phyloP scores from a whole-genome alignment of 2,888 invertebrate genomes.

The Drosophila stalkeri region DNA sequence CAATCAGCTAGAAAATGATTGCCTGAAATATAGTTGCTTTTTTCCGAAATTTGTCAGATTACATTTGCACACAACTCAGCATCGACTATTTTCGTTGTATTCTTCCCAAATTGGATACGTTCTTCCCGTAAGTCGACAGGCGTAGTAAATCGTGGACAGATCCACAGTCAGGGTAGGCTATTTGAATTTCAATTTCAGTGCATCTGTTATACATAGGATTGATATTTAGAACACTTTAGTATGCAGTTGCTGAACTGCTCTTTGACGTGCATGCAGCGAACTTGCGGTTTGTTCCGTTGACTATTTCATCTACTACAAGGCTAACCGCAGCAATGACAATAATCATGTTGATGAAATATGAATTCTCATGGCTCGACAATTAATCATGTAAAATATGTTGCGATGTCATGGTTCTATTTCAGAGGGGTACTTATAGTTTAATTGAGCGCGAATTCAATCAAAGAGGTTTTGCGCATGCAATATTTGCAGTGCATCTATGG shows the following conservation, averaged over 20 bases:
- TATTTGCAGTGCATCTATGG: background rate
- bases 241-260: background rate
- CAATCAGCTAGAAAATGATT: slow-evolving; percentile 51
- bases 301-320: background rate
- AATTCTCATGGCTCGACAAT: slow-evolving; percentile 59
- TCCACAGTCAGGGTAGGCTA: background rate
- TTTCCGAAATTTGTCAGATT: slow-evolving; percentile 75
- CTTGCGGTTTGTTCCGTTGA: background rate
- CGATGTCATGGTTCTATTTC: slow-evolving; percentile 43
- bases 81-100: slow-evolving; percentile 32
- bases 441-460: slow-evolving; percentile 44
- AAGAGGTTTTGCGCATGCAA: slow-evolving; percentile 36
- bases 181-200: slow-evolving; percentile 25
- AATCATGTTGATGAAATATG: slow-evolving; percentile 39
- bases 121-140: slow-evolving; percentile 71
- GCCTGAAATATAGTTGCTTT: slow-evolving; percentile 24
- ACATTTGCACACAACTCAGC: slow-evolving; percentile 75
- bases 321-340: slow-evolving; percentile 64
- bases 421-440: slow-evolving; percentile 64
- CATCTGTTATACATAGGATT: slow-evolving; percentile 41
- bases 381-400: slow-evolving; percentile 64
- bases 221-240: slow-evolving; percentile 43
- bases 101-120: slow-evolving; percentile 48
- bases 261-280: background rate
- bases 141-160: slow-evolving; percentile 51